Conservation (phyloP, 1,140 invertebrate genomes). For the Cataglyphis hispanica region DNA sequence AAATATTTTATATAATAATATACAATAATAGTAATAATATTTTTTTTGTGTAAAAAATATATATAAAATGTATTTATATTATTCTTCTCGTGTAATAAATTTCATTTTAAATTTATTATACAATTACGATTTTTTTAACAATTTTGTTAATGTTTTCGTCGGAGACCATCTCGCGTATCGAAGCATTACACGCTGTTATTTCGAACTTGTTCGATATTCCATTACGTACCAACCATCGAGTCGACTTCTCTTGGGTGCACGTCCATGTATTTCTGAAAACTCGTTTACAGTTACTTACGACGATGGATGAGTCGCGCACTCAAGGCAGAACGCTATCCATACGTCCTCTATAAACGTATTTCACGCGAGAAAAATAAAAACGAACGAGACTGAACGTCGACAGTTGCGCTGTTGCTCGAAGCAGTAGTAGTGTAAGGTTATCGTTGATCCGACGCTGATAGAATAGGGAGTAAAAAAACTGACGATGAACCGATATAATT, state of each 20-base stretch:
- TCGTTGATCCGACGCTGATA: conserved; percentile 34
- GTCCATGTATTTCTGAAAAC: conserved; percentile 62
- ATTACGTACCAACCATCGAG: conserved; percentile 48
- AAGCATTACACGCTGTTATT: conserved; percentile 40
- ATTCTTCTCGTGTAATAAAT: conserved; percentile 44
- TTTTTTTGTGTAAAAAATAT: neutral
- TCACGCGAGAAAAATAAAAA: conserved; percentile 52
- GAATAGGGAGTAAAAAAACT: neutral
- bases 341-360: conserved; percentile 48
- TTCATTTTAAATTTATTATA: no score
- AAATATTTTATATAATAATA: no score
- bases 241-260: conserved; percentile 31
- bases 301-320: conserved; percentile 46
- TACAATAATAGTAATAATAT: neutral
- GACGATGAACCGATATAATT: conserved; percentile 8
- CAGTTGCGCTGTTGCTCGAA: neutral
- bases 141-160: no score
- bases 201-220: conserved; percentile 61
- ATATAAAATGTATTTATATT: neutral
- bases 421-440: conserved; percentile 48
- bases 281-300: conserved; percentile 61
- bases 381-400: neutral
- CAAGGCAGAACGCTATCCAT: conserved; percentile 39
- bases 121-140: no score
- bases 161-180: conserved; percentile 23